A percentile compares a stretch with the other conserved stretches of the same genome.
Evolutionary conservation across 1,140 invertebrate species (phyloP).

Genomic region (Hycleus phaleratus): DNA sequence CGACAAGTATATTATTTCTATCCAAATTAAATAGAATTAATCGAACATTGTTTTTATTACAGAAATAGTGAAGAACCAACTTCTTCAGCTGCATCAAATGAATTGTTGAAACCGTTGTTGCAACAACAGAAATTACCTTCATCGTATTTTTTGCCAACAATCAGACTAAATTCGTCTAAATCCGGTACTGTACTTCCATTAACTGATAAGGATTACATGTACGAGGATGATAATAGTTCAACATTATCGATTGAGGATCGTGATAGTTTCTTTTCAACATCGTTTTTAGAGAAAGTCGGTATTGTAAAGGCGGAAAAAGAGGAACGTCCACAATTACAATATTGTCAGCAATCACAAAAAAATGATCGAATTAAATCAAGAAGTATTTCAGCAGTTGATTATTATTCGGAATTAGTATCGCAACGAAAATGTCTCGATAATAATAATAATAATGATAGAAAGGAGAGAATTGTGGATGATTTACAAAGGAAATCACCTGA

Average conservation of each 20-base stretch:
- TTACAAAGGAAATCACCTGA: too few relatives aligned
- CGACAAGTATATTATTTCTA: not conserved
- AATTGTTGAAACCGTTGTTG: not conserved
- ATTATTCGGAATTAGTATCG: too few relatives aligned
- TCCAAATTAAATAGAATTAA: too few relatives aligned
- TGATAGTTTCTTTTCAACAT: conserved; percentile 4
- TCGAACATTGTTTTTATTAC: too few relatives aligned
- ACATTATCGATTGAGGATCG: not conserved
- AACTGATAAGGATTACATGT: not conserved
- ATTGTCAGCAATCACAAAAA: too few relatives aligned
- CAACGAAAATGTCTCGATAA: too few relatives aligned
- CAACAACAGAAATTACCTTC: not conserved
- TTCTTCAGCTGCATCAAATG: not conserved
- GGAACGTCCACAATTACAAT: too few relatives aligned
- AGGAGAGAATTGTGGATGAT: too few relatives aligned
- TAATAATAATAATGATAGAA: too few relatives aligned
- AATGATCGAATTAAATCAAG: too few relatives aligned
- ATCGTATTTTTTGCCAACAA: not conserved
- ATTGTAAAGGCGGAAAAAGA: not conserved
- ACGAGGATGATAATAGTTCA: not conserved
- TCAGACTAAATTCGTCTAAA: not conserved
- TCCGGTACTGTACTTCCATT: not conserved
- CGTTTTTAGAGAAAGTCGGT: conserved; percentile 7
- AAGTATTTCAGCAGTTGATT: too few relatives aligned
- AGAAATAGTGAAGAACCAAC: not conserved